Conservation (phyloP, 2,888 invertebrate species). For the Amaurobius ferox region DNA sequence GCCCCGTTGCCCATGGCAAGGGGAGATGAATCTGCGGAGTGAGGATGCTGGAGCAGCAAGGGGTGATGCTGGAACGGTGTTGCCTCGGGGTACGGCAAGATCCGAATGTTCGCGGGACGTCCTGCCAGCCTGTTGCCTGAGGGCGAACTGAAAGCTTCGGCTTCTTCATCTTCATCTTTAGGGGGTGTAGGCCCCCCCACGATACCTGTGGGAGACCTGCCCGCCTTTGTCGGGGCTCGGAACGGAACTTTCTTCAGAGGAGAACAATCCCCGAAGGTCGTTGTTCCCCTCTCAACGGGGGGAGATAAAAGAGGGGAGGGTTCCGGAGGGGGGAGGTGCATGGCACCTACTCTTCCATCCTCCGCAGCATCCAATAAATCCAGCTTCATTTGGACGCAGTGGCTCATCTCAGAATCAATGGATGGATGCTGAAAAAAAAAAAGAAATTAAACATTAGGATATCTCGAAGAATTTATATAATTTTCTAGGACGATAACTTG, state of each 20-base stretch:
- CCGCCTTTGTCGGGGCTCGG: conserved; percentile 40
- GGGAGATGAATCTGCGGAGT: conserved; percentile 9
- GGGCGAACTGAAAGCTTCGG: conserved; percentile 73
- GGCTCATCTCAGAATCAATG: conserved; percentile 72
- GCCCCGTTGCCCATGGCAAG: conserved; percentile 72
- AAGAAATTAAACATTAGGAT: too few species aligned
- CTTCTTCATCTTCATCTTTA: conserved; percentile 52
- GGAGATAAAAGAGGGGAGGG: conserved; percentile 43
- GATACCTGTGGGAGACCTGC: conserved; percentile 58
- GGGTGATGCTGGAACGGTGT: neutral
- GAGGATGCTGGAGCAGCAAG: conserved; percentile 27
- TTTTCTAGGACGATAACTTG: too few species aligned
- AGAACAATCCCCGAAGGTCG: conserved; percentile 49
- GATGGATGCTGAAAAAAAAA: conserved; percentile 62
- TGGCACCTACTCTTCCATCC: neutral
- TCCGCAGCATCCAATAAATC: conserved; percentile 70
- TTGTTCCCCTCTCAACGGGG: conserved; percentile 50
- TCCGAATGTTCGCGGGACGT: conserved; percentile 41
- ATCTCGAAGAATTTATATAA: too few species aligned
- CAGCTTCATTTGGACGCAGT: conserved; percentile 56
- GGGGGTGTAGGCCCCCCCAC: conserved; percentile 38
- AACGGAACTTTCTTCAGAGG: conserved; percentile 63
- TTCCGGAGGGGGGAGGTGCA: conserved; percentile 13
- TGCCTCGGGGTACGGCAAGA: conserved; percentile 7
- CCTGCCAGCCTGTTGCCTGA: conserved; percentile 76